Evolutionary conservation across 2,797 vertebrate species (phyloP).

Genomic region (Chelidonichthys spinosus): DNA sequence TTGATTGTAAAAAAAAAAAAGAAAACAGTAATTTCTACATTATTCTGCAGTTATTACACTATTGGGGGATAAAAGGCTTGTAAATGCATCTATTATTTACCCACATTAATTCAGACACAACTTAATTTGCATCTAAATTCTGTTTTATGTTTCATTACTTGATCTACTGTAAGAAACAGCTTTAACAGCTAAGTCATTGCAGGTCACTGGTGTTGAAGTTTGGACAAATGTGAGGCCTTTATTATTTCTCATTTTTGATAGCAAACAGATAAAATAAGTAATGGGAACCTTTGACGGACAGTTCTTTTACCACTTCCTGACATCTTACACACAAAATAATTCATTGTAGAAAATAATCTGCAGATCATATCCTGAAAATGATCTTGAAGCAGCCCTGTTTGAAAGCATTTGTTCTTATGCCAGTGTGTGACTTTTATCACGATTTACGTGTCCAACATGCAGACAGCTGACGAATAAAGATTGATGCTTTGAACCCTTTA

Average conservation of each 20-base stretch:
- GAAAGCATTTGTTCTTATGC: not conserved
- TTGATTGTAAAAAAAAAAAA: too few species aligned
- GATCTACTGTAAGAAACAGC: not conserved
- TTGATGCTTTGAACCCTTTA: not conserved
- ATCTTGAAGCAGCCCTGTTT: not conserved
- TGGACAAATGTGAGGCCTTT: not conserved
- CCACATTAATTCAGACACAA: not conserved
- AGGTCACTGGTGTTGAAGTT: not conserved
- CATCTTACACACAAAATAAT: not conserved
- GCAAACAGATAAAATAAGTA: not conserved
- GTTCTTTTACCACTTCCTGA: not conserved
- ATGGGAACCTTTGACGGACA: not conserved
- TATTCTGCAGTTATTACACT: not conserved
- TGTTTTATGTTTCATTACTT: not conserved
- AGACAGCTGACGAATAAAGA: not conserved
- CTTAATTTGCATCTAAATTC: not conserved
- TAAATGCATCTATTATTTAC: not conserved
- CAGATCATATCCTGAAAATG: too few species aligned
- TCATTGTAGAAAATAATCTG: not conserved
- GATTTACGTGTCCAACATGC: not conserved
- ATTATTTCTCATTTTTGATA: not conserved
- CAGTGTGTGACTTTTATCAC: not conserved
- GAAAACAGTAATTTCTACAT: constrained; percentile 38
- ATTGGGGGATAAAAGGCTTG: not conserved
- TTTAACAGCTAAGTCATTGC: not conserved